phyloP scores from a whole-genome alignment of 1,140 invertebrate species.

The Drosophila nigromelanica region DNA sequence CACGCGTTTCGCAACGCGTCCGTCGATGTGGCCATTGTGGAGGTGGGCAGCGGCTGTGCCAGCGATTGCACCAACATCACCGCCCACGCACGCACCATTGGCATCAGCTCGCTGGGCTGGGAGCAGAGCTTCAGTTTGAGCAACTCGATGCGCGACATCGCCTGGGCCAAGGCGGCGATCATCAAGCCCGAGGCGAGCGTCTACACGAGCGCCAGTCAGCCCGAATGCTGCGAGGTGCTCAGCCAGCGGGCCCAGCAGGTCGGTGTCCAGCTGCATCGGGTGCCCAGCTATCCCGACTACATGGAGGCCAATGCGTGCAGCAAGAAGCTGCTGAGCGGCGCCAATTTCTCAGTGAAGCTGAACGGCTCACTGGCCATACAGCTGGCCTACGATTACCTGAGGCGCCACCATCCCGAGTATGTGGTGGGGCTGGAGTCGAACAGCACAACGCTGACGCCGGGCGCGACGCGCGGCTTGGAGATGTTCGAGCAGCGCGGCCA shows the following conservation, averaged over 20 bases:
- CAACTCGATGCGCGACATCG: constrained; percentile 93
- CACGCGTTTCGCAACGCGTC: constrained; percentile 93
- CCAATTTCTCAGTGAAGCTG: constrained; percentile 70
- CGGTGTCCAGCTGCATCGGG: constrained; percentile 84
- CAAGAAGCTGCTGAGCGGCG: constrained; percentile 44
- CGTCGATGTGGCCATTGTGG: constrained; percentile 97
- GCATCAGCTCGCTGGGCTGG: constrained; percentile 90
- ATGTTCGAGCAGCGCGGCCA: constrained; percentile 89
- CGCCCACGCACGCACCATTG: constrained; percentile 91
- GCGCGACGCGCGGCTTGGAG: constrained; percentile 85
- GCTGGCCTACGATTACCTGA: constrained; percentile 89
- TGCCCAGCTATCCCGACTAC: constrained; percentile 49
- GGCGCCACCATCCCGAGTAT: constrained; percentile 60
- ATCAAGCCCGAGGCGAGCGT: constrained; percentile 92
- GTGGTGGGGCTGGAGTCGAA: constrained; percentile 46
- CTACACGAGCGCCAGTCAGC: constrained; percentile 89
- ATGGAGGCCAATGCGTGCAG: constrained; percentile 32
- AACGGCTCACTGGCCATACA: constrained; percentile 96
- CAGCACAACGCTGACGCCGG: constrained; percentile 45
- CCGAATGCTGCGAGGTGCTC: constrained; percentile 89
- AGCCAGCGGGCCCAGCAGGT: constrained; percentile 87
- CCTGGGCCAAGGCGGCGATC: constrained; percentile 97
- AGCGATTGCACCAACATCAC: constrained; percentile 97
- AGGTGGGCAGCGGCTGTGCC: constrained; percentile 98
- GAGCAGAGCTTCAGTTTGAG: constrained; percentile 95